Evolutionary conservation across 2,113 vertebrate genomes (phyloP), one percentile per base, ranked within the genome.

Genomic region (Pygoscelis antarcticus): DNA sequence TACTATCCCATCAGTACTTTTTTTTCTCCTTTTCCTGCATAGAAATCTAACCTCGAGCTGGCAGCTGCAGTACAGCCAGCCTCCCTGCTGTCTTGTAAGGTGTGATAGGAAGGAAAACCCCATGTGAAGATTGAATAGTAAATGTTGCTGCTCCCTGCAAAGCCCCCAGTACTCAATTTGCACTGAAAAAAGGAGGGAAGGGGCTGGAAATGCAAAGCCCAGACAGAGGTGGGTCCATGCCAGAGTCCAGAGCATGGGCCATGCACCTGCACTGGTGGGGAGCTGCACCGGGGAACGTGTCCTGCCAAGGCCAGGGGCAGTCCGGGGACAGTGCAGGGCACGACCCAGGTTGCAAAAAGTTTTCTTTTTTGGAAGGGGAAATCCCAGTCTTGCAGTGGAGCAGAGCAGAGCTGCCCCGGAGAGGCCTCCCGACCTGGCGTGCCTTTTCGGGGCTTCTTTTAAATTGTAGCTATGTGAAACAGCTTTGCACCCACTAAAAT

Each of bases 281-380:
- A n/a, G 20, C 46, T 38, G 61, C 27, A 5, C 17, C 17, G 49
- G 14, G 61, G 25, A n/a, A 2, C 38, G 1, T 3, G 16, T 64
- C 42, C n/a, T 18, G n/a, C n/a, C 29, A n/a, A 22, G 22, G 42
- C 9, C 11, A 38, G n/a, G 27, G 52, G 3, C 29, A 29, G 18
- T 3, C 29, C 2, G 7, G 15, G 42, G 23, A 46, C 32, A 25
- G 14, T 1, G 0, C 23, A 2, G 12, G 42, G 29, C 52, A n/a
- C 0, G 1, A 16, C 5, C 5, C 16, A 34, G 19, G 29, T 19
- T 42, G 58, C 62, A n/a, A 29, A 49, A 57, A 12, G 38, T n/a
- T 58, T 42, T 70, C 29, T 40, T 5, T 60, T 20, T 22, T 19
- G 52, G 49, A 49, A 58, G 19, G 8, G 29, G 76, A 74, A 32